A percentile compares a stretch with the other conserved stretches of the same genome.
phyloP scores from a whole-genome alignment of 2,888 invertebrate genomes.

The Papilio protenor region DNA sequence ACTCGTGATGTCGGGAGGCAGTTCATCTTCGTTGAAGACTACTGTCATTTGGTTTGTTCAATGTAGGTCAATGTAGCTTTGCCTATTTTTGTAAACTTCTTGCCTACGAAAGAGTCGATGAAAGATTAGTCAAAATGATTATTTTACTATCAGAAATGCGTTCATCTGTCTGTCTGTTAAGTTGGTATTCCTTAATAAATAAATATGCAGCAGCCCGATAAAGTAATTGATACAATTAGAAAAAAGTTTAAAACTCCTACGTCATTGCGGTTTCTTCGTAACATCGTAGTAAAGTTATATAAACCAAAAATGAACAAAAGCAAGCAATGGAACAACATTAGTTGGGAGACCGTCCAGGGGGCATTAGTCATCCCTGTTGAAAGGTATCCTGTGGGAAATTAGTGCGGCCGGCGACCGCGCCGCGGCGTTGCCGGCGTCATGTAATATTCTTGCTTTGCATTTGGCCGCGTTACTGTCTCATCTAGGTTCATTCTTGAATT shows the following conservation, averaged over 20 bases:
- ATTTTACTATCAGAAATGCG: not conserved
- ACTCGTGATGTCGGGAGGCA: conserved; percentile 68
- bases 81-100: not conserved
- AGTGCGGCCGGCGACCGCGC: conserved; percentile 59
- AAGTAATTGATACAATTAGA: not conserved
- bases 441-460: conserved; percentile 44
- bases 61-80: conserved; percentile 44
- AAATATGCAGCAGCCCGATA: too few species aligned
- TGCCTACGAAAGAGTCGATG: not conserved
- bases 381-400: conserved; percentile 81
- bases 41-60: conserved; percentile 58
- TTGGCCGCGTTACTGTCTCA: conserved; percentile 41
- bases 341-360: conserved; percentile 64
- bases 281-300: conserved; percentile 6
- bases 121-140: not conserved
- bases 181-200: too few species aligned
- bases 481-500: conserved; percentile 41
- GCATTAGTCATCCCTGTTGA: conserved; percentile 78
- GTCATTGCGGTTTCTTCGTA: not conserved
- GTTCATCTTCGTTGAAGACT: conserved; percentile 75
- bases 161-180: not conserved
- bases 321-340: conserved; percentile 41
- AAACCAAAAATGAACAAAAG: conserved; percentile 36
- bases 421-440: conserved; percentile 47
- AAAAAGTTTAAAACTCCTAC: not conserved